phyloP scores from a whole-genome alignment of 2,113 vertebrate species.

The Riparia riparia region DNA sequence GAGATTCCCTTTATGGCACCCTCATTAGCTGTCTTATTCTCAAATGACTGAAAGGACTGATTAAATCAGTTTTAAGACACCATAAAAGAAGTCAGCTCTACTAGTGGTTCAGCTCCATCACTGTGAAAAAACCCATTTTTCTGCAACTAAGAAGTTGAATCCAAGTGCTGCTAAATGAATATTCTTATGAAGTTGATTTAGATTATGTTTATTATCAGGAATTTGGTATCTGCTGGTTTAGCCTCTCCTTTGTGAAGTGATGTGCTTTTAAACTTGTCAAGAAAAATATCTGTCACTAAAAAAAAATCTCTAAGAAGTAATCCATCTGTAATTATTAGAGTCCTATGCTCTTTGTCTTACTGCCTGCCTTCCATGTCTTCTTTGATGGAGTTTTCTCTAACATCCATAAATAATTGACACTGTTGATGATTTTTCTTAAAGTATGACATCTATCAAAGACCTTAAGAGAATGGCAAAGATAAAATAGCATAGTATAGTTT shows the following conservation, averaged over 20 bases:
- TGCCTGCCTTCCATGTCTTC: neutral
- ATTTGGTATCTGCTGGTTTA: neutral
- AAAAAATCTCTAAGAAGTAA: neutral
- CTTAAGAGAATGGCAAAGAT: neutral
- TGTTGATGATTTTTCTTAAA: constrained; percentile 13
- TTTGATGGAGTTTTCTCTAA: neutral
- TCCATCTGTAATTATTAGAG: neutral
- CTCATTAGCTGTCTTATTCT: neutral
- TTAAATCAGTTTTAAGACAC: neutral
- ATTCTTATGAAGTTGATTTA: neutral
- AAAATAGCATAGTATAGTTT: neutral
- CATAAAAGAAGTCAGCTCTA: neutral
- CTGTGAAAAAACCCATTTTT: neutral
- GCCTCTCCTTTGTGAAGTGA: neutral
- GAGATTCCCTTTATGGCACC: neutral
- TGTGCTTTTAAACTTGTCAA: neutral
- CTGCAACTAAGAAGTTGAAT: neutral
- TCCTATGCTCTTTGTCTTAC: neutral
- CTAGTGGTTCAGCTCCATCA: neutral
- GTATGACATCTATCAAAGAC: neutral
- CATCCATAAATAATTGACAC: constrained; percentile 38
- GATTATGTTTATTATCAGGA: neutral
- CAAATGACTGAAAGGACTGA: neutral
- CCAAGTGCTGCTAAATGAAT: neutral
- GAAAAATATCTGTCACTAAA: neutral